A percentile compares a stretch with the other conserved stretches of the same genome.
phyloP scores from a whole-genome alignment of 2,113 vertebrate genomes.

The Calcarius ornatus region DNA sequence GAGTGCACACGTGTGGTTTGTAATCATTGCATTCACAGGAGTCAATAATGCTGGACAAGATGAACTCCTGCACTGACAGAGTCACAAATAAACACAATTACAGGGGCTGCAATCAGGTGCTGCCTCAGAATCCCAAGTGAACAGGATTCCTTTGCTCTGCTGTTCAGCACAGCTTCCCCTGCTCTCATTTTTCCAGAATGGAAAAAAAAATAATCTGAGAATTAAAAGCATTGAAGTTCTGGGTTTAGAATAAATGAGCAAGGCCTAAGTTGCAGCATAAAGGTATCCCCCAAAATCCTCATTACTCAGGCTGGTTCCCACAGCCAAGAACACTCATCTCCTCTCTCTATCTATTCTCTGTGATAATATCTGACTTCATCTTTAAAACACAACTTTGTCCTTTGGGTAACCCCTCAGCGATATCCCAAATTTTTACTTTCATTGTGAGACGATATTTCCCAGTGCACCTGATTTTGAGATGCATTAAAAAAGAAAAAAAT shows the following conservation, averaged over 20 bases:
- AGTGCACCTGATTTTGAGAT: background rate
- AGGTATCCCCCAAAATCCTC: background rate
- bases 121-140: background rate
- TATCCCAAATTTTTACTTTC: background rate
- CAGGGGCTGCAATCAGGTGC: background rate
- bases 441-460: background rate
- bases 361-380: background rate
- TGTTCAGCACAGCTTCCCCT: background rate
- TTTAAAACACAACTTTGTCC: background rate
- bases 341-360: background rate
- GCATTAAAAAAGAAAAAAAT: background rate
- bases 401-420: background rate
- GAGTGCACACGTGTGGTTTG: background rate
- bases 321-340: background rate
- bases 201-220: background rate
- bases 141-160: background rate
- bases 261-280: fast-evolving
- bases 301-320: background rate
- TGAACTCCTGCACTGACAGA: background rate
- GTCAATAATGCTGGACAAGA: background rate
- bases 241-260: background rate
- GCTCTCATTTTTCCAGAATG: background rate
- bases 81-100: background rate
- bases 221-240: background rate
- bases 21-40: background rate